Conservation (phyloP, 2,113 vertebrate species). For the Microtus pennsylvanicus region DNA sequence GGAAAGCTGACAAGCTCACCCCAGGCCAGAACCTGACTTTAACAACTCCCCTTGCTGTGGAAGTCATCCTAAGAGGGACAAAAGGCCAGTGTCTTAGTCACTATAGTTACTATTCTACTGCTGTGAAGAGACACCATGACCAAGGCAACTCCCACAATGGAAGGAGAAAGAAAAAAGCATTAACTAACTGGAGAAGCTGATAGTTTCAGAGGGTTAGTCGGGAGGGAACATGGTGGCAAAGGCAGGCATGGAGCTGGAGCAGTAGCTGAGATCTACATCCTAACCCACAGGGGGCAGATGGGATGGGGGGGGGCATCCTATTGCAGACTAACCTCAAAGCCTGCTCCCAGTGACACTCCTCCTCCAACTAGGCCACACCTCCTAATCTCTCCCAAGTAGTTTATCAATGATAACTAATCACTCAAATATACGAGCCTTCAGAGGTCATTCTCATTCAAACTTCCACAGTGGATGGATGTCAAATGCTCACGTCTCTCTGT, state of each 20-base stretch:
- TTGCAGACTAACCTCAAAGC: neutral
- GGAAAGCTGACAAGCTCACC: neutral
- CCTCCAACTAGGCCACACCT: neutral
- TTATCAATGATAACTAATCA: neutral
- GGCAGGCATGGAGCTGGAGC: neutral
- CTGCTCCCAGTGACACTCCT: neutral
- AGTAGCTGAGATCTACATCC: neutral
- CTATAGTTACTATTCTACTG: neutral
- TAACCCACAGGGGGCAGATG: neutral
- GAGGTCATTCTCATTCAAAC: neutral
- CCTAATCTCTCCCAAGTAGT: neutral
- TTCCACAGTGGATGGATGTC: neutral
- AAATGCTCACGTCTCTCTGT: neutral
- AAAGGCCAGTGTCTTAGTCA: neutral
- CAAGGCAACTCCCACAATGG: neutral
- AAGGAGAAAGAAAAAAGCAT: neutral
- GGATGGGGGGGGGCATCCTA: neutral
- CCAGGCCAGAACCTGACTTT: neutral
- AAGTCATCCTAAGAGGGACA: neutral
- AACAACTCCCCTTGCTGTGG: neutral
- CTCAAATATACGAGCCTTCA: too few relatives aligned
- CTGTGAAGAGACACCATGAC: neutral
- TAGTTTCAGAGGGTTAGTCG: neutral
- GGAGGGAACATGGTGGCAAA: neutral
- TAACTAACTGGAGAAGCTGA: neutral